phyloP scores from a whole-genome alignment of 2,797 vertebrate species.

The Sebastes steindachneri region DNA sequence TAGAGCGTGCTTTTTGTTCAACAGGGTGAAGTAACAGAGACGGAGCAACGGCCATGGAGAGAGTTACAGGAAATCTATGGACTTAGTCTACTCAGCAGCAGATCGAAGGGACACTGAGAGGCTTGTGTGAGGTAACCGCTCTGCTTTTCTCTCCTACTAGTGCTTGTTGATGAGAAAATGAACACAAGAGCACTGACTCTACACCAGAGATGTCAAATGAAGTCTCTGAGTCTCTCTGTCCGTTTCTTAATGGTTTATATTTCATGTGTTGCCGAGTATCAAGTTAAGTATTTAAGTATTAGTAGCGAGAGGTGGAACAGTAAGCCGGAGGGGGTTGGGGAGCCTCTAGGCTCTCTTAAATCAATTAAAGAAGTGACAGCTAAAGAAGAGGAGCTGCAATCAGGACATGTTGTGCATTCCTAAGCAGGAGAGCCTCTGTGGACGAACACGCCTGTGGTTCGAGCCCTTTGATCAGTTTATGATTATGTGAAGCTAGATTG shows the following conservation, averaged over 20 bases:
- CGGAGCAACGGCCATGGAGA: neutral
- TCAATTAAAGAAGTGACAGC: slow-evolving; percentile 53
- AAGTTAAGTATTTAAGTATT: neutral
- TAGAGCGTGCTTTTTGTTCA: slow-evolving; percentile 24
- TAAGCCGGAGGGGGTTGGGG: neutral
- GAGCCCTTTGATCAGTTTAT: neutral
- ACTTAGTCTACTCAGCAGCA: slow-evolving; percentile 4
- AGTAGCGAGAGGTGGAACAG: neutral
- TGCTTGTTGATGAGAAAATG: slow-evolving; percentile 7
- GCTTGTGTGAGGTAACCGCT: slow-evolving; percentile 43
- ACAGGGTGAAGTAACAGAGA: slow-evolving; percentile 21
- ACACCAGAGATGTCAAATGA: neutral
- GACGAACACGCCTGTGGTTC: neutral
- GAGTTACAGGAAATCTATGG: slow-evolving; percentile 8
- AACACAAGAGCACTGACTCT: neutral
- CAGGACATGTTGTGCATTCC: slow-evolving; percentile 36
- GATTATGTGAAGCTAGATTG: neutral
- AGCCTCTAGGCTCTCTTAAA: slow-evolving; percentile 16
- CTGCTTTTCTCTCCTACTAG: slow-evolving; percentile 15
- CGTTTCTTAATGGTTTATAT: neutral
- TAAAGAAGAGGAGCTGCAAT: slow-evolving; percentile 36
- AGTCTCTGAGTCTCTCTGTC: neutral
- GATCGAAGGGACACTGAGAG: slow-evolving; percentile 20
- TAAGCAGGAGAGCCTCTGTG: slow-evolving; percentile 12
- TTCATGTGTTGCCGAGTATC: neutral